Percentiles rank a stretch among this genome's conserved stretches.
Conservation (phyloP, 1,140 invertebrate species). For the Caerostris darwini region DNA sequence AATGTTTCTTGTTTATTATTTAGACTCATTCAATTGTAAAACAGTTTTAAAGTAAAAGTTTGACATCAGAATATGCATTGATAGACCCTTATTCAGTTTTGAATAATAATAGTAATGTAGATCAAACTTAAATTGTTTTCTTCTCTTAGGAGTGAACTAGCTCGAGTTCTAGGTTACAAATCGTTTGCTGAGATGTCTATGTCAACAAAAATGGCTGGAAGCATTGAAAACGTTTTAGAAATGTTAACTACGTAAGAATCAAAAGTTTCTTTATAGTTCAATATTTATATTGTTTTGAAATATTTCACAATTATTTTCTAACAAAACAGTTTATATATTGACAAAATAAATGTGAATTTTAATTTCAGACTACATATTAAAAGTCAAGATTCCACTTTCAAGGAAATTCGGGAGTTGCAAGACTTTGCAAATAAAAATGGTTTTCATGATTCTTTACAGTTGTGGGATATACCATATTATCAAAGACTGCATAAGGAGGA, state of each 20-base stretch:
- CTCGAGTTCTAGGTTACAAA: slow-evolving; percentile 89
- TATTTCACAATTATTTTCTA: too few species aligned
- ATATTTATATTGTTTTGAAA: too few species aligned
- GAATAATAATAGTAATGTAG: too few species aligned
- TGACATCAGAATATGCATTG: too few species aligned
- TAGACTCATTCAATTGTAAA: too few species aligned
- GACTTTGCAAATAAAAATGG: slow-evolving; percentile 89
- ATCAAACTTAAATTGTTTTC: not conserved
- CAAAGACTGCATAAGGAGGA: slow-evolving; percentile 85
- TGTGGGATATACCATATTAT: slow-evolving; percentile 95
- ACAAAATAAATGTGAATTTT: not conserved
- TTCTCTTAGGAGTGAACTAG: slow-evolving; percentile 85
- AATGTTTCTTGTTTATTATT: too few species aligned
- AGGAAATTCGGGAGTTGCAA: slow-evolving; percentile 88
- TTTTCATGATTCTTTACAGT: slow-evolving; percentile 87
- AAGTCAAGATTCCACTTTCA: slow-evolving; percentile 87
- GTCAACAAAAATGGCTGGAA: slow-evolving; percentile 96
- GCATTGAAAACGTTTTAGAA: slow-evolving; percentile 88
- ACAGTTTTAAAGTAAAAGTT: too few species aligned
- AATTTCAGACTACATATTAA: slow-evolving; percentile 78
- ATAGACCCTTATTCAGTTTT: too few species aligned
- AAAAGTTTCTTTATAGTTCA: too few species aligned
- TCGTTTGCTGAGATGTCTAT: slow-evolving; percentile 93
- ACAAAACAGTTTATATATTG: too few species aligned
- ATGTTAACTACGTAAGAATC: slow-evolving; percentile 86